phyloP scores from a whole-genome alignment of 2,113 vertebrate species.

The Dendrocopos noguchii region DNA sequence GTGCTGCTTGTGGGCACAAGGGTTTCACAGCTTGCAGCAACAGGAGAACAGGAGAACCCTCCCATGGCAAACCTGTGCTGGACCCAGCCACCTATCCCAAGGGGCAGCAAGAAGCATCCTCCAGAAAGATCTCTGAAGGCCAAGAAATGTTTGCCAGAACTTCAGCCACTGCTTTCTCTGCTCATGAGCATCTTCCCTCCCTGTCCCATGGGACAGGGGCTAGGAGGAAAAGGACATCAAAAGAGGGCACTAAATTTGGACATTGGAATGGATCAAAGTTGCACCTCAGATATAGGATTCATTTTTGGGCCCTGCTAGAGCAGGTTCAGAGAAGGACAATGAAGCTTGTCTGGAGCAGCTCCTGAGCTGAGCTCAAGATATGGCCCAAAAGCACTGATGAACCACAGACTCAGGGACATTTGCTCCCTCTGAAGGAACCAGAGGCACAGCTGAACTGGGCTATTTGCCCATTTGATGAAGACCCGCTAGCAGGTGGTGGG shows the following conservation, averaged over 20 bases:
- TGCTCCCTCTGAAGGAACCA: no score
- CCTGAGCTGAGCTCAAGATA: no score
- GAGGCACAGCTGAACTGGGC: no score
- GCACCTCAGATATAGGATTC: background rate
- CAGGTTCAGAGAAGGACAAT: background rate
- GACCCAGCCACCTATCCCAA: background rate
- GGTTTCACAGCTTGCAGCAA: background rate
- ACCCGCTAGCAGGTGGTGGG: no score
- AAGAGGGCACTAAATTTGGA: background rate
- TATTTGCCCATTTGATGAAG: no score
- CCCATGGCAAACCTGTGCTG: rapidly evolving
- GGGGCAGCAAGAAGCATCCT: background rate
- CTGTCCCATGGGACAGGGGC: rapidly evolving
- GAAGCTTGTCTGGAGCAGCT: background rate
- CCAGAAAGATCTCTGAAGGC: rapidly evolving
- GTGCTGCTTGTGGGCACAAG: background rate
- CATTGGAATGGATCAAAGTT: rapidly evolving
- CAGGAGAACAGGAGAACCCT: background rate
- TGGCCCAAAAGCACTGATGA: no score
- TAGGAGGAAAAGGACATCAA: background rate
- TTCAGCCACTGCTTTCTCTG: rapidly evolving
- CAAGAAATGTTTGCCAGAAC: background rate
- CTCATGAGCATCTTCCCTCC: background rate
- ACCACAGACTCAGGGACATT: no score
- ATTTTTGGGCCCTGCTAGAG: background rate